Base-by-base conservation (phyloP, 2,113 vertebrate species). In the Spea bombifrons region DNA sequence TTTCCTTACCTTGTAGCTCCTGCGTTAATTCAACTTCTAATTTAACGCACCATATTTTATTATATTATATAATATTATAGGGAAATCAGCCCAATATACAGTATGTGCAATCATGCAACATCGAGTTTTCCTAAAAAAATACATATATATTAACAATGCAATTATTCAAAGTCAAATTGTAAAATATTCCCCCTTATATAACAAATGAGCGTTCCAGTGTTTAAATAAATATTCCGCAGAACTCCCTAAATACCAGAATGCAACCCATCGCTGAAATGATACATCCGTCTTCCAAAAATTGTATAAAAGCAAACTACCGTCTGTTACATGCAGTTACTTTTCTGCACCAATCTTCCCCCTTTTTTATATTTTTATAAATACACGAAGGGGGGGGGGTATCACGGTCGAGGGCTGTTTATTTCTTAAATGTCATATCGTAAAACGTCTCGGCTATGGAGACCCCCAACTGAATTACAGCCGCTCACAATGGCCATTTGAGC, bases 401-500 rank as follows among this genome's bases (percentile, higher is more conserved):
- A 64, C 16, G 5, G 5, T 5, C 7, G 7, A 7, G 61, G 10
- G 16, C 16, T 15, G 61, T 30, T 64, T 64, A 64, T 64, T 16
- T 30, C 6, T 64, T 5, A 59, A 64, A 64, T 13, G 55, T 4
- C 12, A 13, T 13, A 13, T 88, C 82, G 78, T 8, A 47, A 57
- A 78, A 71, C 4, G 15, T 71, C 82, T 75, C 83, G 79, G 0
- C 5, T 82, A 80, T 48, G 78, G 16, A 63, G 0, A 15, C 68
- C 66, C 81, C 84, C 82, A 30, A 30, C 80, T 83, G 81, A 6
- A 82, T 80, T 30, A 57, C 88, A 82, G 7, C 50, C n/a, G 80
- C 50, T 85, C 15, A 1, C 81, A 81, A 83, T 85, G 83, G 55
- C 86, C 86, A 85, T 86, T 81, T 75, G 83, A 89, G 85, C 87